These are phyloP conservation scores for Euglossa dilemma DNA, from an alignment of 1,140 invertebrate genomes.

Conservation along the genomic window DNA sequence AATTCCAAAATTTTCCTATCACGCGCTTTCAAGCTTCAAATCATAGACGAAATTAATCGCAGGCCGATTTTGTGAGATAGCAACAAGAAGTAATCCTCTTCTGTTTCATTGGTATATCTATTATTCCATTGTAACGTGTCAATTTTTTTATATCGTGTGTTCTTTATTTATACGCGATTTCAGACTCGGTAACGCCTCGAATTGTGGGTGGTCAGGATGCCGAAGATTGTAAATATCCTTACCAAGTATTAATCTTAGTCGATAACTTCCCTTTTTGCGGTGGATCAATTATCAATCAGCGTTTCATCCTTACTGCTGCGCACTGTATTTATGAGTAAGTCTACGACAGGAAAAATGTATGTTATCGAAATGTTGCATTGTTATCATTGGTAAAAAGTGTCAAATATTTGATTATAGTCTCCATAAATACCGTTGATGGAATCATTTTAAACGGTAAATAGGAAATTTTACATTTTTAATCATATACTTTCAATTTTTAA, in stretches of 20 bases:
- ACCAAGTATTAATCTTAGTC: slow-evolving; percentile 78
- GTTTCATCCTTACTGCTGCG: slow-evolving; percentile 83
- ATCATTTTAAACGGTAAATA: not conserved
- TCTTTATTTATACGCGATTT: not conserved
- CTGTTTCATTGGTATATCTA: no score
- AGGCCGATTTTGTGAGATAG: no score
- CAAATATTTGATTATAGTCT: no score
- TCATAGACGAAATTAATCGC: no score
- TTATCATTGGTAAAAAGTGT: no score
- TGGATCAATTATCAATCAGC: slow-evolving; percentile 82
- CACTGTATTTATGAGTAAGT: slow-evolving; percentile 80
- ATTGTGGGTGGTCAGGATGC: slow-evolving; percentile 67
- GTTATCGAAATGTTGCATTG: no score
- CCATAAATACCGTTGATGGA: not conserved
- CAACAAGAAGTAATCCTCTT: no score
- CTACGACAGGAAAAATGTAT: not conserved
- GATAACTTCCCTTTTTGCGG: slow-evolving; percentile 81
- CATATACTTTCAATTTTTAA: not conserved
- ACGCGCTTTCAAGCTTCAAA: no score
- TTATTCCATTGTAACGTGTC: no score
- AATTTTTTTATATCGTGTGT: not conserved
- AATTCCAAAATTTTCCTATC: no score
- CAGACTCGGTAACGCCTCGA: slow-evolving; percentile 10
- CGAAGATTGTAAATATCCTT: slow-evolving; percentile 75
- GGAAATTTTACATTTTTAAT: not conserved